Evolutionary conservation across 2,888 invertebrate genomes (phyloP).

Genomic region (Frankliniella fusca): DNA sequence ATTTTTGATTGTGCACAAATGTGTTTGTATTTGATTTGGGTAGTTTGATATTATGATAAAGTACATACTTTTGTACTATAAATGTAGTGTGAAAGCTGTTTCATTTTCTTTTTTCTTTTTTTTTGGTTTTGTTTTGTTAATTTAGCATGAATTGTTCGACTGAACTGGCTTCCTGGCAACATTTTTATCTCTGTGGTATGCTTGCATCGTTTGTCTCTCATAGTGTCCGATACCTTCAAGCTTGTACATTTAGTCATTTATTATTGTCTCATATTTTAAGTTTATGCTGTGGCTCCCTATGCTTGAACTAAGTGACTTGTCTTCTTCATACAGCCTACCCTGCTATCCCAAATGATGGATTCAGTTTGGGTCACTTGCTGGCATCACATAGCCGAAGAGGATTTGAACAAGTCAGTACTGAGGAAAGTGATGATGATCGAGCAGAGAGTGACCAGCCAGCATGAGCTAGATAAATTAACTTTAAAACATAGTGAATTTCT

Average conservation of each 20-base stretch:
- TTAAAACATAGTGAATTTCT: background rate
- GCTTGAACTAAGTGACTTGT: background rate
- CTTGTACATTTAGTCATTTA: no score
- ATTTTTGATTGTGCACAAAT: background rate
- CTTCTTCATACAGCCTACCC: background rate
- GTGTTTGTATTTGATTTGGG: background rate
- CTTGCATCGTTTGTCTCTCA: no score
- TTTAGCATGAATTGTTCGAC: background rate
- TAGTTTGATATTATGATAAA: background rate
- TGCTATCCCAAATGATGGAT: constrained; percentile 8
- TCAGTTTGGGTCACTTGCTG: constrained; percentile 3
- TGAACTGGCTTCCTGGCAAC: no score
- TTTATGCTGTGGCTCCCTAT: no score
- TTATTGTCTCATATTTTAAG: no score
- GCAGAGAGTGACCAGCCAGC: constrained; percentile 10
- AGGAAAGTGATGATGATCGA: constrained; percentile 11
- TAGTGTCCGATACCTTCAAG: no score
- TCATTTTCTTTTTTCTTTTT: background rate
- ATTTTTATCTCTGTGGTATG: no score
- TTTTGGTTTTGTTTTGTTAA: no score
- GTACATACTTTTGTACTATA: background rate
- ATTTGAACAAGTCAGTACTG: constrained; percentile 16
- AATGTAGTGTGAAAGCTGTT: background rate
- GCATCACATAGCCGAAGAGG: constrained; percentile 8
- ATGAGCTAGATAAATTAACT: background rate